Percentiles rank a stretch among this genome's conserved stretches.
Evolutionary conservation across 2,888 invertebrate species (phyloP).

Genomic region (Rhagonycha lutea): DNA sequence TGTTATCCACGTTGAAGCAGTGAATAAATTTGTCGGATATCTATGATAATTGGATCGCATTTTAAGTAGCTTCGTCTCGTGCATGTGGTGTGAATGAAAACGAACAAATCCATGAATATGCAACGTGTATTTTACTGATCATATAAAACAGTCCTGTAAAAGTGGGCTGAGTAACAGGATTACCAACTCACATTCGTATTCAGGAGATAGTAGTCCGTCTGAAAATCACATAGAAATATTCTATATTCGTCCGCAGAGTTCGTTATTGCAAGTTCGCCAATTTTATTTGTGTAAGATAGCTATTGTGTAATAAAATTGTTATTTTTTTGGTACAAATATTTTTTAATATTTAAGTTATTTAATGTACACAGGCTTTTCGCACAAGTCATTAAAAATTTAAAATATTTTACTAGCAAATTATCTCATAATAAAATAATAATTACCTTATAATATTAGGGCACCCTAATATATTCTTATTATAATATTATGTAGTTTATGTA

Average conservation of each 20-base stretch:
- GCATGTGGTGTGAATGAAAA: constrained; percentile 35
- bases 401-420: too few relatives aligned
- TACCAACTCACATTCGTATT: constrained; percentile 43
- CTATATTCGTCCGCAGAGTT: constrained; percentile 42
- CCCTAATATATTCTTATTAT: too few relatives aligned
- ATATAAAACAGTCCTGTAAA: constrained; percentile 46
- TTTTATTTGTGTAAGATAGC: constrained; percentile 30
- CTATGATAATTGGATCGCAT: constrained; percentile 46
- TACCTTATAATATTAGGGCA: too few relatives aligned
- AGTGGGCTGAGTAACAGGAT: constrained; percentile 46
- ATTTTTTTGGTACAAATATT: not conserved
- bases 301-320: constrained; percentile 22
- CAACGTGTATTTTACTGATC: constrained; percentile 48
- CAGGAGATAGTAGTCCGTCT: constrained; percentile 32
- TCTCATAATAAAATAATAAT: too few relatives aligned
- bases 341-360: not conserved
- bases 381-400: not conserved
- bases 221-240: constrained; percentile 44
- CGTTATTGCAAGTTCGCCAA: constrained; percentile 31
- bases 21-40: constrained; percentile 41
- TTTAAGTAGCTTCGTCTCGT: constrained; percentile 38
- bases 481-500: too few relatives aligned
- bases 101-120: constrained; percentile 47
- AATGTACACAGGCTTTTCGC: not conserved
- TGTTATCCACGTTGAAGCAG: constrained; percentile 30